phyloP scores from a whole-genome alignment of 92 coral and sea anemone genomes.

The Parazoanthus atlanticus region DNA sequence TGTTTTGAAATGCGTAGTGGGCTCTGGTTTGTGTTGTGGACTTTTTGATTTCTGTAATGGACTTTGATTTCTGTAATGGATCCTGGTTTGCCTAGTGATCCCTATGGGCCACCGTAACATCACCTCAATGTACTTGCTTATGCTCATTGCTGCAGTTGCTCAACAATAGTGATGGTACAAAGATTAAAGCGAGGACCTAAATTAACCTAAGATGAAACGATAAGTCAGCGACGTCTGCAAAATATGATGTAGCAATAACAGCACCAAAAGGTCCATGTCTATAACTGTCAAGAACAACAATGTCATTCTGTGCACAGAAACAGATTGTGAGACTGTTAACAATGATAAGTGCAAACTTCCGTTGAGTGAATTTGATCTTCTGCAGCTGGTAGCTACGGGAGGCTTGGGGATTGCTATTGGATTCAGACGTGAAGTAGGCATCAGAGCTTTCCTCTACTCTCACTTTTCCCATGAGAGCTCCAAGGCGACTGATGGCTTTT shows the following conservation, averaged over 20 bases:
- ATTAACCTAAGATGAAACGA: neutral
- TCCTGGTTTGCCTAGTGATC: too few species aligned
- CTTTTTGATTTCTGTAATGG: too few species aligned
- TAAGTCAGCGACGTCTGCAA: neutral
- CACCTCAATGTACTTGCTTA: too few species aligned
- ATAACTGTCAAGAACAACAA: constrained; percentile 1
- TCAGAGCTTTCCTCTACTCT: neutral
- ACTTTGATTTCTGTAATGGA: too few species aligned
- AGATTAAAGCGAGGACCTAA: neutral
- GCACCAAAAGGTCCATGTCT: neutral
- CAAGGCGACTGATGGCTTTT: neutral
- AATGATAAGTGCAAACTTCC: neutral
- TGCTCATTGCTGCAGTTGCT: neutral
- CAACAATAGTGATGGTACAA: neutral
- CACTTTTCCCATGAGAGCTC: neutral
- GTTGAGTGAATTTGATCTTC: neutral
- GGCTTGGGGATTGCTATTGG: neutral
- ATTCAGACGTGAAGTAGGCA: neutral
- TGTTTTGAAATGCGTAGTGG: too few species aligned
- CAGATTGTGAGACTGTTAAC: neutral
- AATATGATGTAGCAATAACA: neutral
- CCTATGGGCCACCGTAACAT: too few species aligned
- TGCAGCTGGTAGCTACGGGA: neutral
- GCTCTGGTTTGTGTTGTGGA: too few species aligned
- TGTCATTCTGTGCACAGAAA: neutral